Conservation (phyloP, 2,113 vertebrate genomes). For the Callaeas wilsoni region DNA sequence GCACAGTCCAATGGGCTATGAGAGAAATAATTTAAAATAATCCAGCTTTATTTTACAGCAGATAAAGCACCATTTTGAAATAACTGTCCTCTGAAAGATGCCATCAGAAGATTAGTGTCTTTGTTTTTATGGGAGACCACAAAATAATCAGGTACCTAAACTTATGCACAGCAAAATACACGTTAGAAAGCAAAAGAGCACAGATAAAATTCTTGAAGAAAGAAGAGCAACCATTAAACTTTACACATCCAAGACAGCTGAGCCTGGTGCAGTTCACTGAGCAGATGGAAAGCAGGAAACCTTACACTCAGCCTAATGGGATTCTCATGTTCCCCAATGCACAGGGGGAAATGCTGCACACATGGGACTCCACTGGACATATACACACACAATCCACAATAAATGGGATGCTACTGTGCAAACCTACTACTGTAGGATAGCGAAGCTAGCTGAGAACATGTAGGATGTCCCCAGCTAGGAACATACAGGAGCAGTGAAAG, state of each 20-base stretch:
- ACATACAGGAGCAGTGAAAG: not conserved
- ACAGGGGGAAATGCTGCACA: not conserved
- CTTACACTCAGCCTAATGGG: not conserved
- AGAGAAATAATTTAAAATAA: not conserved
- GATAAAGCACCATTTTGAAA: not conserved
- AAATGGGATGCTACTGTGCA: not conserved
- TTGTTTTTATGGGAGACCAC: not conserved
- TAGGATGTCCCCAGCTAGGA: not conserved
- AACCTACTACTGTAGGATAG: not conserved
- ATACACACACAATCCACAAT: accelerated
- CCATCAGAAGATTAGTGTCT: not conserved
- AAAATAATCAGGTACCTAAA: not conserved
- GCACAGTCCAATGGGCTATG: not conserved
- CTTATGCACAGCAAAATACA: not conserved
- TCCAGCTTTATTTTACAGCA: not conserved
- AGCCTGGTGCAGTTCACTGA: not conserved
- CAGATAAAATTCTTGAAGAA: not conserved
- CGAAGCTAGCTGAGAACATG: not conserved
- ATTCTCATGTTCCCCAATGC: not conserved
- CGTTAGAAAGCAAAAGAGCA: not conserved
- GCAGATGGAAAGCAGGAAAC: slow-evolving; percentile 17
- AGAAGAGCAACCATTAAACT: not conserved
- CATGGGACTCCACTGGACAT: not conserved
- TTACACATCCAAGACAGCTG: not conserved
- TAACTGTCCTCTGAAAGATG: not conserved